These are phyloP conservation scores for Stenodera caucasica DNA, from an alignment of 2,888 invertebrate species.

Conservation along the genomic window DNA sequence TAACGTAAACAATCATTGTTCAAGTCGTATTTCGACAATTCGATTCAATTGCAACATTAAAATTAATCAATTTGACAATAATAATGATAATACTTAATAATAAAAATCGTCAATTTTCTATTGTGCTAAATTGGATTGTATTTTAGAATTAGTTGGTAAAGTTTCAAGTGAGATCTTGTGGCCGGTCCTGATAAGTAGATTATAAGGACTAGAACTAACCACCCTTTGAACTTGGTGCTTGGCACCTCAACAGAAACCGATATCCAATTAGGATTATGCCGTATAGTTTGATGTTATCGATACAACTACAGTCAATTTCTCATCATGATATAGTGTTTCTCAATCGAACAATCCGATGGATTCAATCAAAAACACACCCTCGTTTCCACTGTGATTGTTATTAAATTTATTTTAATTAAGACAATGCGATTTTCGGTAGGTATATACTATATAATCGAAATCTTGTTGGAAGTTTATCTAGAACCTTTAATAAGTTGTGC, in stretches of 20 bases:
- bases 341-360: background rate
- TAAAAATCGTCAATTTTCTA: constrained; percentile 17
- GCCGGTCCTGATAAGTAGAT: constrained; percentile 36
- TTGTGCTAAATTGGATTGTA: constrained; percentile 12
- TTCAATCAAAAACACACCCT: constrained; percentile 1
- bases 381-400: too few species aligned
- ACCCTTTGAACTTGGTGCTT: constrained; percentile 35
- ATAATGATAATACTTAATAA: constrained; percentile 11
- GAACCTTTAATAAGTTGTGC: constrained; percentile 40
- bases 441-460: too few species aligned
- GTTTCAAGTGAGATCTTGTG: constrained; percentile 29
- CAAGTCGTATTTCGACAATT: constrained; percentile 7
- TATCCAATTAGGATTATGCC: constrained; percentile 44
- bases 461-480: too few species aligned
- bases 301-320: constrained; percentile 30
- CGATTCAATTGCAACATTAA: constrained; percentile 19
- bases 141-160: constrained; percentile 23
- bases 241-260: constrained; percentile 41
- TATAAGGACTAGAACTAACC: constrained; percentile 30
- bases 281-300: constrained; percentile 40
- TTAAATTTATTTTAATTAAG: too few species aligned
- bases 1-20: constrained; percentile 1
- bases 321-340: constrained; percentile 6
- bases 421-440: too few species aligned
- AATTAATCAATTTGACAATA: constrained; percentile 18